phyloP scores from a whole-genome alignment of 2,888 invertebrate species.

The Nemotelus pantherinus region DNA sequence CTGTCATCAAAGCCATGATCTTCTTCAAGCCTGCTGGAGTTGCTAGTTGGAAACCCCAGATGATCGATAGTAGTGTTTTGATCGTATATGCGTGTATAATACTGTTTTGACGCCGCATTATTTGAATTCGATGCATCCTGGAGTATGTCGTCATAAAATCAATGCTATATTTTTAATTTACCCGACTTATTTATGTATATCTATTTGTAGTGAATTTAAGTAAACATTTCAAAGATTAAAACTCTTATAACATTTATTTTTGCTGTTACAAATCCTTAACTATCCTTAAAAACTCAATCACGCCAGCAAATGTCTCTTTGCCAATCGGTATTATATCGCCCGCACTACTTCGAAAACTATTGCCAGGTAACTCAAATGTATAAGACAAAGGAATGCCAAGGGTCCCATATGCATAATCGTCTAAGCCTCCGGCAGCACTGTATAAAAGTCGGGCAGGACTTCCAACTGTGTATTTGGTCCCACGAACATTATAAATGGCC shows the following conservation, averaged over 20 bases:
- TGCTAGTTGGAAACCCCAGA: no score
- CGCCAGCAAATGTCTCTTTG: constrained; percentile 64
- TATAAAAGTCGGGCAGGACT: constrained; percentile 68
- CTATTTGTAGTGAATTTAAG: background rate
- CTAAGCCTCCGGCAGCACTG: constrained; percentile 70
- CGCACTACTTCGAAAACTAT: constrained; percentile 63
- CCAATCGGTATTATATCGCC: constrained; percentile 62
- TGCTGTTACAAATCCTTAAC: constrained; percentile 50
- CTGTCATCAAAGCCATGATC: no score
- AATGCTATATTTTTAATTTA: no score
- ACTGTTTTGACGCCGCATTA: no score
- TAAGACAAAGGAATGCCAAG: constrained; percentile 69
- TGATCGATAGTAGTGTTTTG: no score
- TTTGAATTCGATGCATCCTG: no score
- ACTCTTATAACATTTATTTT: background rate
- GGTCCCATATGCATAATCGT: constrained; percentile 73
- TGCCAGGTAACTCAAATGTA: constrained; percentile 74
- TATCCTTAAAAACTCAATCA: constrained; percentile 62
- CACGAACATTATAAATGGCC: constrained; percentile 62
- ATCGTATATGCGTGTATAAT: no score
- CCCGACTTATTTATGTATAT: no score
- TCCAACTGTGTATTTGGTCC: constrained; percentile 67
- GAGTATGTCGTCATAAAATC: no score
- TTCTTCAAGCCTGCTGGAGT: no score
- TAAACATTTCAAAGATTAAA: background rate